Base-by-base conservation (phyloP, 2,113 vertebrate genomes). In the Sarotherodon lohbergeri region DNA sequence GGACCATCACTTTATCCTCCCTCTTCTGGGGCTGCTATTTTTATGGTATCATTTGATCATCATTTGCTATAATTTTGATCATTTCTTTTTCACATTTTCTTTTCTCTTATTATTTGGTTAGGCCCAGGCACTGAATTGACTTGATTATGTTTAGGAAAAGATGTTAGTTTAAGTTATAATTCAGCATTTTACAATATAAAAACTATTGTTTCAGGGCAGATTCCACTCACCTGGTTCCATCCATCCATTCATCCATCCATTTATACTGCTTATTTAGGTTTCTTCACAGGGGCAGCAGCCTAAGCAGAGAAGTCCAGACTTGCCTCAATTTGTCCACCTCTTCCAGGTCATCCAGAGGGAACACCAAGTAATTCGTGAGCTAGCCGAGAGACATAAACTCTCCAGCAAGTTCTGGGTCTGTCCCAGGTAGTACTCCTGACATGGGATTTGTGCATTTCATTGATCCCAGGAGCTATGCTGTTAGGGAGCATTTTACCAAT, bases 351-450 rank as follows among this genome's bases (percentile, higher is more conserved):
- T 63, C 32, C 32, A 63, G 17, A 36, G 32, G 59, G 32, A 63
- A 63, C 32, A n/a, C 9, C 0, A 0, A 3, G 32, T 66, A n/a
- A 36, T 66, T 66, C 17, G 4, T 36, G 32, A 36, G 61, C 17
- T 9, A 1, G 32, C 61, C 2, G 6, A 66, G 17, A 4, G 61
- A 36, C 59, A 63, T n/a, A n/a, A 63, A 11, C 2, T 63, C 59
- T 36, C 32, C 59, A 36, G 16, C 9, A 63, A 36, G 59, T 63
- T 63, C 59, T 36, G 59, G 17, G 32, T 63, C 59, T 63, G 59
- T 63, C 59, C 9, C 59, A n/a, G 59, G 59, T 19, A 19, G 17
- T 63, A 34, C 17, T 34, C 17, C 32, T 19, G 32, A 34, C 32
- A 36, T 36, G 3, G 59, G 29, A 36, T 63, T 36, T 63, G 59